A percentile compares a stretch with the other conserved stretches of the same genome.
Evolutionary conservation across 2,797 vertebrate genomes (phyloP).

Genomic region (Masticophis lateralis): DNA sequence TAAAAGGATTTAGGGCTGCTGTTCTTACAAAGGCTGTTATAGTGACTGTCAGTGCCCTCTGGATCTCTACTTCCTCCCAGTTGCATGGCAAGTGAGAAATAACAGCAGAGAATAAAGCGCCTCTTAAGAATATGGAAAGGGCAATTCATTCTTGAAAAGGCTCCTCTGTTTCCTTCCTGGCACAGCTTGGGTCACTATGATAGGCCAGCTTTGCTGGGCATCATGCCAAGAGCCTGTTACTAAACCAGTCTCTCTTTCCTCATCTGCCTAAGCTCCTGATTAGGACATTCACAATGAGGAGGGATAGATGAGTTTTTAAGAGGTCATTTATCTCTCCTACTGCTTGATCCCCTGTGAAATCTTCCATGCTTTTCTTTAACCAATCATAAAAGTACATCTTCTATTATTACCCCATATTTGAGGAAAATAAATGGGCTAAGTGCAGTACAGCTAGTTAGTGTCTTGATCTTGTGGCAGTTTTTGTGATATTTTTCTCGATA

Average conservation of each 20-base stretch:
- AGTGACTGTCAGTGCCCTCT: not conserved
- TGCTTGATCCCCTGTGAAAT: not conserved
- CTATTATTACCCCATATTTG: too few species aligned
- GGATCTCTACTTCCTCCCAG: slow-evolving; percentile 38
- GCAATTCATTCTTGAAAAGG: slow-evolving; percentile 32
- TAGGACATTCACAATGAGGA: not conserved
- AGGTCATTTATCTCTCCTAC: not conserved
- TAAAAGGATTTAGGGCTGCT: slow-evolving; percentile 1
- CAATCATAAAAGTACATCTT: not conserved
- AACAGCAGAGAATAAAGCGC: slow-evolving; percentile 28
- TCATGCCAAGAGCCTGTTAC: not conserved
- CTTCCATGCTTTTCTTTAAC: not conserved
- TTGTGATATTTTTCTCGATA: not conserved
- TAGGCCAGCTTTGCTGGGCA: not conserved
- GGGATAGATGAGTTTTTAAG: not conserved
- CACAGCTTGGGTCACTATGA: slow-evolving; percentile 20
- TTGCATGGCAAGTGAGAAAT: slow-evolving; percentile 26
- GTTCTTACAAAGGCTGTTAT: not conserved
- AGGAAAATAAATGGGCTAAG: not conserved
- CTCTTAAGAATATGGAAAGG: slow-evolving; percentile 14
- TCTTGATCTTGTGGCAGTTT: not conserved
- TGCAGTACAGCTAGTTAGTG: not conserved
- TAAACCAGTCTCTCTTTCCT: not conserved
- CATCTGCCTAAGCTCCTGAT: not conserved
- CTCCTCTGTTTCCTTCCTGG: slow-evolving; percentile 47